phyloP scores from a whole-genome alignment of 2,113 vertebrate species.

The Atherinomorus stipes region DNA sequence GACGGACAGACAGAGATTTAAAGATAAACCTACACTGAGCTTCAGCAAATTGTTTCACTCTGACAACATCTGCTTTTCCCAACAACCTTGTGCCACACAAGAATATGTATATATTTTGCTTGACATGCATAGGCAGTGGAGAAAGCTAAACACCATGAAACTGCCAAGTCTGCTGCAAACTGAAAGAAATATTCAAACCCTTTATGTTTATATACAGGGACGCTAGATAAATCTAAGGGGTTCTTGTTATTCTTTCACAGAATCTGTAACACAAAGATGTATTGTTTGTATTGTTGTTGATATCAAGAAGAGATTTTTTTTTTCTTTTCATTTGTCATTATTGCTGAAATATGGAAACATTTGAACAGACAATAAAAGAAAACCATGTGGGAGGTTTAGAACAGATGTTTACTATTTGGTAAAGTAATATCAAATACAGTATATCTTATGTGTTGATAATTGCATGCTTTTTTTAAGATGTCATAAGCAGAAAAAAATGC shows the following conservation, averaged over 20 bases:
- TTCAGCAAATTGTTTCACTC: constrained; percentile 13
- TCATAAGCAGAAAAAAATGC: neutral
- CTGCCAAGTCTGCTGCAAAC: constrained; percentile 1
- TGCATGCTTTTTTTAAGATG: neutral
- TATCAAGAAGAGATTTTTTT: too few species aligned
- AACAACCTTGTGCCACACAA: neutral
- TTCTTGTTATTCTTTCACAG: neutral
- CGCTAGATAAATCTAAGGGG: neutral
- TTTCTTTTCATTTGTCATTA: neutral
- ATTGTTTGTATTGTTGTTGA: neutral
- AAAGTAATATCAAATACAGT: neutral
- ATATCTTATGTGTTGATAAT: neutral
- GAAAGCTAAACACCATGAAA: constrained; percentile 6
- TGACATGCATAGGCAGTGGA: neutral
- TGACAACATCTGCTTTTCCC: neutral
- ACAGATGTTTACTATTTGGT: neutral
- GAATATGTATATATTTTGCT: constrained; percentile 13
- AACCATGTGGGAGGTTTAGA: neutral
- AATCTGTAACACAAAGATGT: too few species aligned
- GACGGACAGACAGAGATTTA: too few species aligned
- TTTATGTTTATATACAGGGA: neutral
- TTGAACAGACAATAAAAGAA: neutral
- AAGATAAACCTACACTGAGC: too few species aligned
- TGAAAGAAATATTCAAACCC: neutral
- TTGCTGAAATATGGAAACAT: neutral